These are phyloP conservation scores for Vicugna pacos DNA, from an alignment of 2,113 vertebrate genomes.

Conservation along the genomic window DNA sequence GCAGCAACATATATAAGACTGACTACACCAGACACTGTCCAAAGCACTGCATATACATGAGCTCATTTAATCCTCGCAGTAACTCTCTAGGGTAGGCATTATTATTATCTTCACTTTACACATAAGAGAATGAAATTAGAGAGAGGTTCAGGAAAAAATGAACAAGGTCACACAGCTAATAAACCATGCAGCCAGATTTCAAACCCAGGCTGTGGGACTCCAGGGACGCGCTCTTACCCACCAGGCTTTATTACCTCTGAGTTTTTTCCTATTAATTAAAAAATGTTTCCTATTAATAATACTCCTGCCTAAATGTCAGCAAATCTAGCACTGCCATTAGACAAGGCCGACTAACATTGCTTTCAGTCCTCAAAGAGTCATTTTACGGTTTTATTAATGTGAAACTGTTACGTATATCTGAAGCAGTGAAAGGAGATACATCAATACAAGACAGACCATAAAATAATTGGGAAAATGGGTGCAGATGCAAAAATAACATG, in stretches of 20 bases:
- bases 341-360: not conserved
- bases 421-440: not conserved
- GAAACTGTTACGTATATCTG: not conserved
- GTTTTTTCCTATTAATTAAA: slow-evolving; percentile 4
- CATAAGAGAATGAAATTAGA: slow-evolving; percentile 16
- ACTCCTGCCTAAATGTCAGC: not conserved
- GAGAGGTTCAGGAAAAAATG: not conserved
- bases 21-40: not conserved
- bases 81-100: not conserved
- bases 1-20: not conserved
- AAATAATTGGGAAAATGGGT: slow-evolving; percentile 30
- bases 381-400: slow-evolving; percentile 40
- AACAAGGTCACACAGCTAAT: slow-evolving; percentile 33
- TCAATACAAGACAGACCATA: not conserved
- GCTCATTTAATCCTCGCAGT: not conserved
- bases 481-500: not conserved
- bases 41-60: not conserved
- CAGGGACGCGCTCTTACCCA: not conserved
- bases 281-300: not conserved
- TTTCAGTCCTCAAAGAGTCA: not conserved
- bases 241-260: not conserved
- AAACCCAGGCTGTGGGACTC: not conserved
- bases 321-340: not conserved
- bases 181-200: not conserved
- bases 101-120: slow-evolving; percentile 51